Conservation (phyloP, 2,797 vertebrate genomes). For the Rhinatrema bivittatum region DNA sequence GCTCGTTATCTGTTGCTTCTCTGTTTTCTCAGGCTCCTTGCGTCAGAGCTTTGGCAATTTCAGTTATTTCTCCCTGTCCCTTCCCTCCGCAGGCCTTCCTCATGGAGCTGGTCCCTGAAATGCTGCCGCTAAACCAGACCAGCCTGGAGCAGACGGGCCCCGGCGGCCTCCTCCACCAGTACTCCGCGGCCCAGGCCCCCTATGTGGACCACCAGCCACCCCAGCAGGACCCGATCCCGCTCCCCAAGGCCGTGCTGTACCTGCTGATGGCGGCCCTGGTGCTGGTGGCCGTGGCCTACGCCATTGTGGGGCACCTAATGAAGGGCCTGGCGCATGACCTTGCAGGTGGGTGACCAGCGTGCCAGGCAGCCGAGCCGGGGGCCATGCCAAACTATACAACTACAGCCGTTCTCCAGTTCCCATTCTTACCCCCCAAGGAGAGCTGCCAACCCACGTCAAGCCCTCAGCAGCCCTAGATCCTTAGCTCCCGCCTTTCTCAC, state of each 20-base stretch:
- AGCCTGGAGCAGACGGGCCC: conserved; percentile 30
- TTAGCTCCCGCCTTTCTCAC: no score
- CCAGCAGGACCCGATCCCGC: conserved; percentile 53
- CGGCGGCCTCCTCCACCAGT: conserved; percentile 27
- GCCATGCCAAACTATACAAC: neutral
- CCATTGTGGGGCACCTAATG: conserved; percentile 76
- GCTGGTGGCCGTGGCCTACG: conserved; percentile 70
- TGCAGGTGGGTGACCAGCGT: conserved; percentile 57
- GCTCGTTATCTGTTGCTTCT: no score
- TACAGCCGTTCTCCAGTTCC: neutral
- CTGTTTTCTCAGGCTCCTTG: no score
- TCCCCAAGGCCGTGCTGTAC: conserved; percentile 66
- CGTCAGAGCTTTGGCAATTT: no score
- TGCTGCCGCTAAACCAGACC: conserved; percentile 42
- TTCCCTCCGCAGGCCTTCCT: no score
- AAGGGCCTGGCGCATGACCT: conserved; percentile 74
- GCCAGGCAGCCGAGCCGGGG: no score
- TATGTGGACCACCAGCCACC: conserved; percentile 61
- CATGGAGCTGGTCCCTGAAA: conserved; percentile 16
- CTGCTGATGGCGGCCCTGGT: conserved; percentile 69
- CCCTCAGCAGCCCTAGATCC: no score
- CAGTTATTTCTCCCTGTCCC: neutral
- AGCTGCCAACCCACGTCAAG: no score
- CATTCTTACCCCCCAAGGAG: neutral
- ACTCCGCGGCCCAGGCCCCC: conserved; percentile 39